These are phyloP conservation scores for Holothuria scabra DNA, from an alignment of 53 echinoderm and acorn worm genomes.

Conservation along the genomic window DNA sequence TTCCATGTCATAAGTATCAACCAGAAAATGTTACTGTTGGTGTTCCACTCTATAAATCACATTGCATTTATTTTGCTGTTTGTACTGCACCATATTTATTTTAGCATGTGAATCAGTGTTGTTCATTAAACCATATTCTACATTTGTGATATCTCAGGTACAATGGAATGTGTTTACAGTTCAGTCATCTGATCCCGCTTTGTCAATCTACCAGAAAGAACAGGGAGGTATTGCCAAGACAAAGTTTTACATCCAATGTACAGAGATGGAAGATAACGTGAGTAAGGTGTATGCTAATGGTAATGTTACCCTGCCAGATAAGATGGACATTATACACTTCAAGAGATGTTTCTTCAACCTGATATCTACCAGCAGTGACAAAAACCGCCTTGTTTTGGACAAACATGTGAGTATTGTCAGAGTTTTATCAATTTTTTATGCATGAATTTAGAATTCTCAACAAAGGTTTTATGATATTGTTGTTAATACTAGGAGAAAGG, in stretches of 20 bases:
- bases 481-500: too few relatives aligned
- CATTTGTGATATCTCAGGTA: conserved; percentile 56
- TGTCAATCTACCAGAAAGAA: conserved; percentile 91
- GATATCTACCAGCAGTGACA: conserved; percentile 64
- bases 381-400: conserved; percentile 69
- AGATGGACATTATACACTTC: conserved; percentile 36
- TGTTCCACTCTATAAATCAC: too few relatives aligned
- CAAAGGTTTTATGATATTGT: too few relatives aligned
- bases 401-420: conserved; percentile 64
- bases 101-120: too few relatives aligned
- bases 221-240: conserved; percentile 82
- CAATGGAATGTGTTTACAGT: conserved; percentile 99
- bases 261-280: conserved; percentile 92
- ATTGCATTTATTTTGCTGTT: too few relatives aligned
- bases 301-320: conserved; percentile 18
- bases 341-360: conserved; percentile 92
- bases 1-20: too few relatives aligned
- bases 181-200: conserved; percentile 86
- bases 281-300: conserved; percentile 71
- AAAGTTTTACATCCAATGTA: conserved; percentile 93
- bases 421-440: too few relatives aligned
- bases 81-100: too few relatives aligned
- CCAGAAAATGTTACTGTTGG: too few relatives aligned
- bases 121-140: background rate
- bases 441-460: background rate